phyloP scores from a whole-genome alignment of 2,888 invertebrate genomes.

The Spodoptera picta region DNA sequence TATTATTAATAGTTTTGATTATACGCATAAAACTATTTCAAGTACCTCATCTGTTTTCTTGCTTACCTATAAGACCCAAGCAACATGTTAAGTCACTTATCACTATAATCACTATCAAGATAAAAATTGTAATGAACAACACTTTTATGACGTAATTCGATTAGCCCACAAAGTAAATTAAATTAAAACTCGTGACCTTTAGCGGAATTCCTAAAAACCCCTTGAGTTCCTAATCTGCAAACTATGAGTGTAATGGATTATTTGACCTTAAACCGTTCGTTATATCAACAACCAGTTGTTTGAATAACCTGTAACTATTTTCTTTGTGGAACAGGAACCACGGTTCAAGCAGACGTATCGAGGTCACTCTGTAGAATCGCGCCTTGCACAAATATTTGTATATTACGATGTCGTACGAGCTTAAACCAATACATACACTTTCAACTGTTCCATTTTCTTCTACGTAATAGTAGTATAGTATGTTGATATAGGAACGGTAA shows the following conservation, averaged over 20 bases:
- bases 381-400: conserved; percentile 53
- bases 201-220: background rate
- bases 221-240: conserved; percentile 4
- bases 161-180: background rate
- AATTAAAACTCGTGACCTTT: background rate
- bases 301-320: conserved; percentile 18
- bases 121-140: too few species aligned
- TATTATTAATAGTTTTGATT: too few species aligned
- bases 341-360: conserved; percentile 25
- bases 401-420: conserved; percentile 25
- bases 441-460: conserved; percentile 26
- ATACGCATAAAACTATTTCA: too few species aligned
- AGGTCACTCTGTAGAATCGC: conserved; percentile 49
- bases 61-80: too few species aligned
- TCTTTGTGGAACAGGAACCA: conserved; percentile 26
- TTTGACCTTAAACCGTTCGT: conserved; percentile 19
- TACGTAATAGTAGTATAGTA: background rate
- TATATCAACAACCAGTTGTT: conserved; percentile 20
- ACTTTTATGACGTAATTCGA: too few species aligned
- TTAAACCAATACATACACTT: conserved; percentile 20
- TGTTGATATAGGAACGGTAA: conserved; percentile 4
- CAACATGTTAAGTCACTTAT: too few species aligned
- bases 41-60: too few species aligned
- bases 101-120: too few species aligned
- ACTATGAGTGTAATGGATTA: conserved; percentile 1